Conservation (phyloP, 2,888 invertebrate species). For the Euzophera pinguis region DNA sequence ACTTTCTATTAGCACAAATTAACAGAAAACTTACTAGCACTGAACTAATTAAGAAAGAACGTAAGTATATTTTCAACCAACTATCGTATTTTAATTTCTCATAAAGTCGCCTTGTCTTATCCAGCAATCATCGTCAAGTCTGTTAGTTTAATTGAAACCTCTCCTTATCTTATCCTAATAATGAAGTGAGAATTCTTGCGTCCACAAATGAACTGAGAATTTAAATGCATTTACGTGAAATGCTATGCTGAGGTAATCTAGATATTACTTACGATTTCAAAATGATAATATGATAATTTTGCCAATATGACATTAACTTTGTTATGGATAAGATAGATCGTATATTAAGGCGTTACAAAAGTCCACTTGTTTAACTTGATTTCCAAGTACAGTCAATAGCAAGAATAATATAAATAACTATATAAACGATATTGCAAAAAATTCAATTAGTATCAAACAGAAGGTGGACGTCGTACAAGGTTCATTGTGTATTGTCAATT, state of each 20-base stretch:
- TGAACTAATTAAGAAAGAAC: background rate
- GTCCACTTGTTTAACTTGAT: constrained; percentile 45
- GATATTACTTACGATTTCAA: constrained; percentile 35
- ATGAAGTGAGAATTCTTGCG: constrained; percentile 51
- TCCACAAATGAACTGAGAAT: constrained; percentile 35
- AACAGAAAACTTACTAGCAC: too few relatives aligned
- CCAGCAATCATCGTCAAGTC: constrained; percentile 6
- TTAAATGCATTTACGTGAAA: constrained; percentile 42
- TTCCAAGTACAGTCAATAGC: constrained; percentile 37
- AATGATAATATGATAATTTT: constrained; percentile 37
- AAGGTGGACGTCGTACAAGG: too few relatives aligned
- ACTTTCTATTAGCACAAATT: too few relatives aligned
- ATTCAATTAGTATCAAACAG: too few relatives aligned
- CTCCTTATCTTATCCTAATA: constrained; percentile 48
- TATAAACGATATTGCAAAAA: too few relatives aligned
- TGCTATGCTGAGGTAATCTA: constrained; percentile 26
- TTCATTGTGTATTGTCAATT: too few relatives aligned
- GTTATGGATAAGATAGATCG: constrained; percentile 34
- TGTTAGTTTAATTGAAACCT: constrained; percentile 27
- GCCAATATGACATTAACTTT: constrained; percentile 37
- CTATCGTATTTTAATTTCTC: background rate
- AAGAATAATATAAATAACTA: background rate
- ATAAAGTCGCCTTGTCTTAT: background rate
- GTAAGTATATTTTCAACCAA: background rate
- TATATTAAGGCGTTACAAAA: constrained; percentile 47